A percentile compares a stretch with the other conserved stretches of the same genome.
phyloP scores from a whole-genome alignment of 2,113 vertebrate genomes.

The Mobula hypostoma region DNA sequence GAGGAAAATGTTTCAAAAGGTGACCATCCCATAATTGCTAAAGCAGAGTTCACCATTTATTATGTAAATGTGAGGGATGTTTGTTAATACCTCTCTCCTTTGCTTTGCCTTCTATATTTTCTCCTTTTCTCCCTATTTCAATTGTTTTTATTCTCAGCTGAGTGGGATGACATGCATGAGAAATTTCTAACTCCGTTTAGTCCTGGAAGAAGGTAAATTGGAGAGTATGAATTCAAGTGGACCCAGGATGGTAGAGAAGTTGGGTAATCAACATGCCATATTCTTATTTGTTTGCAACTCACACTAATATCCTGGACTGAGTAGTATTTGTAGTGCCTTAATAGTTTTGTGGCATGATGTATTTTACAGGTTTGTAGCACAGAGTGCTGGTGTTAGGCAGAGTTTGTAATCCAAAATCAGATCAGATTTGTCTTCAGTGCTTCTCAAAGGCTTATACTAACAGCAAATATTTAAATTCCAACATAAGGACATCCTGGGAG shows the following conservation, averaged over 20 bases:
- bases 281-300: background rate
- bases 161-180: background rate
- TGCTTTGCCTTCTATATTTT: background rate
- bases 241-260: background rate
- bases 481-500: too few relatives aligned
- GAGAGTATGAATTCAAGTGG: background rate
- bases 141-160: background rate
- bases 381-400: background rate
- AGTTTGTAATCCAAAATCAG: background rate
- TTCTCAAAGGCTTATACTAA: too few relatives aligned
- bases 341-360: background rate
- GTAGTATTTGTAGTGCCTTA: too few relatives aligned
- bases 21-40: too few relatives aligned
- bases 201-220: background rate
- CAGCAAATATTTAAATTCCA: too few relatives aligned
- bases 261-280: background rate
- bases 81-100: too few relatives aligned
- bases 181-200: background rate
- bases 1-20: too few relatives aligned
- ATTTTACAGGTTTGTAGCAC: background rate
- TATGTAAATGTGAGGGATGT: too few relatives aligned
- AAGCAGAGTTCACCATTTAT: too few relatives aligned
- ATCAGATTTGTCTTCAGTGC: background rate
- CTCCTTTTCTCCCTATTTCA: background rate
- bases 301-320: background rate